These are phyloP conservation scores for Ceratina calcarata DNA, from an alignment of 1,140 invertebrate species.

Conservation along the genomic window DNA sequence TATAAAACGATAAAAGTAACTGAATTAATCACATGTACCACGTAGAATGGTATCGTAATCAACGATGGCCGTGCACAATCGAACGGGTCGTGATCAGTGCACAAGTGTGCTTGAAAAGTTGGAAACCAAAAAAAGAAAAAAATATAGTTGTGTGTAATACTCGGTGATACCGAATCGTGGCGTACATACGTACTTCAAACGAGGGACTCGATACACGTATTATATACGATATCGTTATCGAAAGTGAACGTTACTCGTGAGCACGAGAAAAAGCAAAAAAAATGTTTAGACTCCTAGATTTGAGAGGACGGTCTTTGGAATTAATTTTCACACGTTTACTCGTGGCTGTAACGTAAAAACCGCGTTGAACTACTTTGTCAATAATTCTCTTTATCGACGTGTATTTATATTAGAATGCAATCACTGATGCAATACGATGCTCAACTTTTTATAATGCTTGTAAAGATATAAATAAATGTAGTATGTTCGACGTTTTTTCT, in stretches of 20 bases:
- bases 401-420: conserved; percentile 61
- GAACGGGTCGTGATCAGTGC: conserved; percentile 34
- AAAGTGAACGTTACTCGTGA: conserved; percentile 35
- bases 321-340: conserved; percentile 51
- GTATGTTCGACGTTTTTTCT: conserved; percentile 55
- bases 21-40: conserved; percentile 52
- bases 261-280: conserved; percentile 1
- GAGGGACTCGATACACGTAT: conserved; percentile 34
- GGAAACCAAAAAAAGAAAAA: conserved; percentile 44
- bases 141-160: conserved; percentile 56
- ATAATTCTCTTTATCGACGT: conserved; percentile 59
- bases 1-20: conserved; percentile 62
- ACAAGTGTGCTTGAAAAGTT: conserved; percentile 46
- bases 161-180: conserved; percentile 45
- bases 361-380: conserved; percentile 56
- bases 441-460: conserved; percentile 77
- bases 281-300: conserved; percentile 40
- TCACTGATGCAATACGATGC: conserved; percentile 63
- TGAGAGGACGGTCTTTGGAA: conserved; percentile 41
- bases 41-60: conserved; percentile 48
- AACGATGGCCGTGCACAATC: conserved; percentile 41
- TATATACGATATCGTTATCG: conserved; percentile 28
- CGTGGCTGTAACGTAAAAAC: conserved; percentile 45
- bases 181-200: conserved; percentile 39
- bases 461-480: conserved; percentile 61